phyloP scores from a whole-genome alignment of 2,113 vertebrate species.

The Ploceus nigricollis region DNA sequence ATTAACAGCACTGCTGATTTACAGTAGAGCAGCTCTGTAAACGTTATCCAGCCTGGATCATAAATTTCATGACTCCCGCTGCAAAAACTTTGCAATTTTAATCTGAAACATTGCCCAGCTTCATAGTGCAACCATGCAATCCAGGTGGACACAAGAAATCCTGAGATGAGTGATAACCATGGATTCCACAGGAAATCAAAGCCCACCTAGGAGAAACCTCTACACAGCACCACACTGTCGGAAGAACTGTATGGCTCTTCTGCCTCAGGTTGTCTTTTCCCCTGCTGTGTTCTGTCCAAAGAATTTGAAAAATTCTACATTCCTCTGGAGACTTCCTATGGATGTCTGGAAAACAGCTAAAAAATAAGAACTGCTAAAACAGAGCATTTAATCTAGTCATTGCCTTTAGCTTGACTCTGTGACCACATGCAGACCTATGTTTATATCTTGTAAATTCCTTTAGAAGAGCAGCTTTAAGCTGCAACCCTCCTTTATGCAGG shows the following conservation, averaged over 20 bases:
- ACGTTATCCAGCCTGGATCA: background rate
- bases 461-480: background rate
- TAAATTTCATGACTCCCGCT: background rate
- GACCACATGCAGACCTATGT: background rate
- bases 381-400: background rate
- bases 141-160: background rate
- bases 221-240: fast-evolving
- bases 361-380: background rate
- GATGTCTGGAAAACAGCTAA: background rate
- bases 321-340: background rate
- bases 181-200: background rate
- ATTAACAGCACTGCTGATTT: background rate
- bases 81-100: background rate
- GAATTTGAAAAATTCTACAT: background rate
- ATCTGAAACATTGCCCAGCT: background rate
- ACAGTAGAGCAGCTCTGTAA: background rate
- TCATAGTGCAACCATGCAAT: background rate
- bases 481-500: background rate
- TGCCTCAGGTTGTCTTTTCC: background rate
- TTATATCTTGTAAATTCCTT: background rate
- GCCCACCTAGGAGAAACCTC: background rate
- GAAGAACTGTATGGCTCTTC: background rate
- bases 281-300: background rate
- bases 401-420: background rate
- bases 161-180: background rate